Evolutionary conservation across 2,888 invertebrate species (phyloP).

Genomic region (Polymixis flavicincta): DNA sequence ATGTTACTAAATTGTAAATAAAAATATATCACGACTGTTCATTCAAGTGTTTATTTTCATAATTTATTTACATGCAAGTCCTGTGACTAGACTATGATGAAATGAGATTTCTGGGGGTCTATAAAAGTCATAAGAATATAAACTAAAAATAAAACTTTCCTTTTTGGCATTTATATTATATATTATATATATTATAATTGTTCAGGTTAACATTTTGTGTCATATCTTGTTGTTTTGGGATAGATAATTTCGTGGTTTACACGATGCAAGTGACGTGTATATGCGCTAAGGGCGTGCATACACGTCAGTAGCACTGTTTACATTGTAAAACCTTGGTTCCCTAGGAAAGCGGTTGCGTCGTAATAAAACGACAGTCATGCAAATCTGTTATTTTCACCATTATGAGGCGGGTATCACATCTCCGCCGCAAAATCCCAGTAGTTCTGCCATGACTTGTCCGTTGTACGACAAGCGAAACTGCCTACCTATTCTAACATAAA

Average conservation of each 20-base stretch:
- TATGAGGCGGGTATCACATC: not conserved
- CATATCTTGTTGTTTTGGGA: conserved; percentile 38
- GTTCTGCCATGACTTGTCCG: no score
- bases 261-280: not conserved
- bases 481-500: no score
- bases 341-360: not conserved
- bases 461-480: no score
- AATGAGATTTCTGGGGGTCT: conserved; percentile 70
- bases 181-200: conserved; percentile 67
- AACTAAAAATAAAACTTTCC: conserved; percentile 68
- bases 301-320: conserved; percentile 3
- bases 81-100: conserved; percentile 77
- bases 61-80: conserved; percentile 76
- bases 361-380: not conserved
- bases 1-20: conserved; percentile 53
- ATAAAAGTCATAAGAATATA: conserved; percentile 51
- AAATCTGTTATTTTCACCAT: not conserved
- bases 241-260: conserved; percentile 43
- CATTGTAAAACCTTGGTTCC: not conserved
- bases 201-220: conserved; percentile 67
- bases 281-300: not conserved
- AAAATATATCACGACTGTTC: conserved; percentile 65
- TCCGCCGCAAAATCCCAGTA: no score
- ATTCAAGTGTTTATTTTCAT: conserved; percentile 73
- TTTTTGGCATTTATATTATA: conserved; percentile 78